phyloP scores from a whole-genome alignment of 2,113 vertebrate genomes.

The Sinocyclocheilus anophthalmus region DNA sequence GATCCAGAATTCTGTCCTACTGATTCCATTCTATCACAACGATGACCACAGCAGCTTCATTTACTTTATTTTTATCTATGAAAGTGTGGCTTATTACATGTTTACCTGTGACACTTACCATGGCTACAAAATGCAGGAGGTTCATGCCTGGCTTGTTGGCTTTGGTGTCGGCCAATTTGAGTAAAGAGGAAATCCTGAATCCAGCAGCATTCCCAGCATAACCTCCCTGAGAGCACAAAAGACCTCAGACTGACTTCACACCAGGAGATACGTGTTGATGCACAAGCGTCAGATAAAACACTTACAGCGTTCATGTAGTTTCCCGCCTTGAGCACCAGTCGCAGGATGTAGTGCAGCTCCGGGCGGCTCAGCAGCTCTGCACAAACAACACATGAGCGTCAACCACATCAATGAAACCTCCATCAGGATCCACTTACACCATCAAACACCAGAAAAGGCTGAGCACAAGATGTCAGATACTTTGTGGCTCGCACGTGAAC shows the following conservation, averaged over 20 bases:
- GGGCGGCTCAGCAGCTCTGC: conserved; percentile 81
- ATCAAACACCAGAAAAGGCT: conserved; percentile 12
- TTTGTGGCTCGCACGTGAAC: background rate
- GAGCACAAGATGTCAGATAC: background rate
- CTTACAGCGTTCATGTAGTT: conserved; percentile 86
- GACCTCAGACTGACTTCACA: conserved; percentile 57
- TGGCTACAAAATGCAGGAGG: conserved; percentile 84
- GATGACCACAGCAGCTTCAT: background rate
- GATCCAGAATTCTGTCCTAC: background rate
- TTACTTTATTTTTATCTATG: too few species aligned
- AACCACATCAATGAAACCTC: conserved; percentile 5
- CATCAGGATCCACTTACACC: background rate
- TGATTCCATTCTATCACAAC: background rate
- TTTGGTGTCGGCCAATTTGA: conserved; percentile 83
- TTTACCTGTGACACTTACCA: conserved; percentile 71
- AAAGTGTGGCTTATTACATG: background rate
- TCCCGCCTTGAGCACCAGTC: conserved; percentile 81
- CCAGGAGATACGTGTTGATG: background rate
- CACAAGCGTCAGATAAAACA: conserved; percentile 19
- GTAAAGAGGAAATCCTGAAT: conserved; percentile 81
- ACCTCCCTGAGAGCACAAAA: conserved; percentile 74
- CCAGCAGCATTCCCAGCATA: conserved; percentile 83
- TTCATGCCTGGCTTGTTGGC: conserved; percentile 85
- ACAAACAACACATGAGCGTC: conserved; percentile 30
- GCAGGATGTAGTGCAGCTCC: conserved; percentile 81